Evolutionary conservation across 2,113 vertebrate species (phyloP).

Genomic region (Nymphicus hollandicus): DNA sequence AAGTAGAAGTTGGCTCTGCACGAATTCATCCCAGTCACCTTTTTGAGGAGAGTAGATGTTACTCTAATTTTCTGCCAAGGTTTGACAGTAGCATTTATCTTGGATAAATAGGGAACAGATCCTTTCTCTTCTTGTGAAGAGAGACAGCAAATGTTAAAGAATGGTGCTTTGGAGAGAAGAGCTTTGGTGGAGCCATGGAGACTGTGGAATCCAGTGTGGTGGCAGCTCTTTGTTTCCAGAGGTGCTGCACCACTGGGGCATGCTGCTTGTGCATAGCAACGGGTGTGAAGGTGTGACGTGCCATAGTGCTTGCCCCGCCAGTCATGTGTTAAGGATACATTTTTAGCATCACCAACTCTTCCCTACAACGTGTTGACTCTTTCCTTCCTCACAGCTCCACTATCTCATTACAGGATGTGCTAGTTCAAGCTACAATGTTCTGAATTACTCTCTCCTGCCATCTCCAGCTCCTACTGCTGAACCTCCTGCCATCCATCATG

Average conservation of each 20-base stretch:
- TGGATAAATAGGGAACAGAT: not conserved
- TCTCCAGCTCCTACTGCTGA: not conserved
- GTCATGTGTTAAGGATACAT: rapidly evolving
- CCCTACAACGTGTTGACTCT: not conserved
- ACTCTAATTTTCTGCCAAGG: not conserved
- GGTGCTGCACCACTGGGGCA: rapidly evolving
- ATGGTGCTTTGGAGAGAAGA: not conserved
- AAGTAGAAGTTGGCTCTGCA: not conserved
- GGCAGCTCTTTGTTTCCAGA: not conserved
- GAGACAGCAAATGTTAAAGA: not conserved
- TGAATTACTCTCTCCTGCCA: not conserved
- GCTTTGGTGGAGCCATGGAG: not conserved
- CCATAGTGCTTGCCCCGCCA: not conserved
- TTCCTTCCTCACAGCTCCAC: not conserved
- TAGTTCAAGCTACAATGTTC: not conserved
- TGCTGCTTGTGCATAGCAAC: no score
- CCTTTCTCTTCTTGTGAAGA: not conserved
- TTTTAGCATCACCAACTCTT: not conserved
- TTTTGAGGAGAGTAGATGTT: not conserved
- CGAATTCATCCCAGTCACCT: not conserved
- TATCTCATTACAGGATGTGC: not conserved
- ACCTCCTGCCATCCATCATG: not conserved
- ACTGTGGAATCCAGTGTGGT: not conserved
- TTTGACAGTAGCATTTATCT: slow-evolving; percentile 12
- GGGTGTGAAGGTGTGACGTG: not conserved